Conservation (phyloP, 2,113 vertebrate genomes). For the Gavialis gangeticus region DNA sequence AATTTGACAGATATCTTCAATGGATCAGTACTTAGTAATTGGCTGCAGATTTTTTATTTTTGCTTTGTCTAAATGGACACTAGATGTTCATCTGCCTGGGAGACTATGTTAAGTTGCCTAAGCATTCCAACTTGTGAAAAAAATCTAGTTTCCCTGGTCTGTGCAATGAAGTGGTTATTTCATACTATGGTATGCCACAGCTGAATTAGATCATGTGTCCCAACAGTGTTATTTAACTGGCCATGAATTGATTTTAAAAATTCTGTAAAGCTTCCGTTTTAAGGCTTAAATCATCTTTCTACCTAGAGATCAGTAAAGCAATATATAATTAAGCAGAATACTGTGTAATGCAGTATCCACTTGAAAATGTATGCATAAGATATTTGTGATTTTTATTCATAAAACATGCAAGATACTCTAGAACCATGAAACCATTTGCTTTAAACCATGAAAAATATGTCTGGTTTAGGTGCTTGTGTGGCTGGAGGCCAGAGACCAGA, state of each 20-base stretch:
- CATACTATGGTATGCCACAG: neutral
- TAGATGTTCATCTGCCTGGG: neutral
- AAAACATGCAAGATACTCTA: constrained; percentile 49
- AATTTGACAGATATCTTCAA: neutral
- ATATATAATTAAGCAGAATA: neutral
- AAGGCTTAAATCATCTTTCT: neutral
- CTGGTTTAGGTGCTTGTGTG: constrained; percentile 47
- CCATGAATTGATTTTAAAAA: constrained; percentile 35
- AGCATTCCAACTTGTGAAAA: neutral
- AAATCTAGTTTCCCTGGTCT: neutral
- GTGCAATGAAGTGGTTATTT: neutral
- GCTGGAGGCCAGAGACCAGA: constrained; percentile 41
- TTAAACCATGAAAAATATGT: constrained; percentile 31
- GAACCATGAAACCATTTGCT: constrained; percentile 24
- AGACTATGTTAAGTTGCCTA: neutral
- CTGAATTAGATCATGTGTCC: constrained; percentile 22
- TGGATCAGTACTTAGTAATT: neutral
- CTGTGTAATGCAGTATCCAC: constrained; percentile 11
- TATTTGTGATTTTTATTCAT: constrained; percentile 45
- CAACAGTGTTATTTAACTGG: neutral
- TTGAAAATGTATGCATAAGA: constrained; percentile 32
- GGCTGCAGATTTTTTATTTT: neutral
- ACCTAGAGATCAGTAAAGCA: neutral
- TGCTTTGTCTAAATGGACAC: neutral
- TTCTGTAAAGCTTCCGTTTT: constrained; percentile 15